Evolutionary conservation across 2,888 invertebrate species (phyloP).

Genomic region (Stratiomys singularior): DNA sequence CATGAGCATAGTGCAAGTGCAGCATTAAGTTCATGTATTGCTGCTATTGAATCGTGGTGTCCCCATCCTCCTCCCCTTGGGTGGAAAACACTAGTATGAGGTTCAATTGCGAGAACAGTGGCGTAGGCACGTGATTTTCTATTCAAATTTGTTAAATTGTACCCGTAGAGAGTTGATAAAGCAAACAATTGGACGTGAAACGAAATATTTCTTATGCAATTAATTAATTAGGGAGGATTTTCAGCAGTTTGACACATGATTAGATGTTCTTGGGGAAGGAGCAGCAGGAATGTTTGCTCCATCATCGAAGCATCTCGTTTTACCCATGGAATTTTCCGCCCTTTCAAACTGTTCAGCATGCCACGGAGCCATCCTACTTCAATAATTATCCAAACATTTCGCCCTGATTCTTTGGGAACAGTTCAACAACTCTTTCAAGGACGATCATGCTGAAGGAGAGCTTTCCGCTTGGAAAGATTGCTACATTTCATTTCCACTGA

Average conservation of each 20-base stretch:
- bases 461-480: too few relatives aligned
- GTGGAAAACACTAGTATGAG: constrained; percentile 21
- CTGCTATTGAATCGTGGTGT: not conserved
- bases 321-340: too few relatives aligned
- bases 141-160: not conserved
- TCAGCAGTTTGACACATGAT: not conserved
- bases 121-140: constrained; percentile 24
- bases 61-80: not conserved
- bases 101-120: constrained; percentile 16
- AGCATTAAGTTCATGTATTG: constrained; percentile 34
- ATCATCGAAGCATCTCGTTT: too few relatives aligned
- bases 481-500: too few relatives aligned
- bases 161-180: not conserved
- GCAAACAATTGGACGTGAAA: not conserved
- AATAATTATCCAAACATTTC: too few relatives aligned
- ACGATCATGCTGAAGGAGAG: too few relatives aligned
- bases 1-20: constrained; percentile 41
- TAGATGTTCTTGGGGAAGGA: too few relatives aligned
- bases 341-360: too few relatives aligned
- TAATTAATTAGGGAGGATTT: not conserved
- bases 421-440: too few relatives aligned
- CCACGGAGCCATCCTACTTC: too few relatives aligned
- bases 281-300: too few relatives aligned
- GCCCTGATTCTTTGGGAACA: too few relatives aligned
- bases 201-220: not conserved